Evolutionary conservation across 2,888 invertebrate species (phyloP).

Genomic region (Yponomeuta plumbellus): DNA sequence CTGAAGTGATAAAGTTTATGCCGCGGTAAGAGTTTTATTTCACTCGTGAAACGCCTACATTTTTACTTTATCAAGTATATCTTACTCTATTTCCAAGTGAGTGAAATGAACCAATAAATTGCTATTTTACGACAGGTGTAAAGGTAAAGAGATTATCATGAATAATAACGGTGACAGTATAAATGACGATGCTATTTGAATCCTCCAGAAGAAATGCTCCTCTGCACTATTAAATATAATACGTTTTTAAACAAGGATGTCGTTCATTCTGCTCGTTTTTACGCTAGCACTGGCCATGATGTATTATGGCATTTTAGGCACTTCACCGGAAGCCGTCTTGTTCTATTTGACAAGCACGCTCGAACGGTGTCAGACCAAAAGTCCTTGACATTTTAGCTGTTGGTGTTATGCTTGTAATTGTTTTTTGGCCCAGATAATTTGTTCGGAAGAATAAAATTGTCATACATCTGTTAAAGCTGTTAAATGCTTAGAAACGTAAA

Average conservation of each 20-base stretch:
- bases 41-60: slow-evolving; percentile 47
- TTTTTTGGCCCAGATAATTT: no score
- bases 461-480: no score
- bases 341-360: slow-evolving; percentile 3
- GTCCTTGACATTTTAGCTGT: no score
- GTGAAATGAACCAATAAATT: slow-evolving; percentile 19
- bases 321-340: neutral
- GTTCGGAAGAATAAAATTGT: no score
- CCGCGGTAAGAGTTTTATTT: slow-evolving; percentile 67
- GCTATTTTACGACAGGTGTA: slow-evolving; percentile 14
- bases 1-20: slow-evolving; percentile 66
- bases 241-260: neutral
- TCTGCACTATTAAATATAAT: neutral
- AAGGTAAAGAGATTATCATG: slow-evolving; percentile 15
- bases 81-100: slow-evolving; percentile 21
- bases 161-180: slow-evolving; percentile 12
- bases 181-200: slow-evolving; percentile 10
- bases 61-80: slow-evolving; percentile 23
- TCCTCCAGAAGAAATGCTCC: neutral
- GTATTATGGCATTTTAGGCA: neutral
- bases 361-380: neutral
- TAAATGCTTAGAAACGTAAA: neutral
- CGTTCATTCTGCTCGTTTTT: neutral
- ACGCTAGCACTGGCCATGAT: neutral
- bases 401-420: no score